Evolutionary conservation across 2,797 vertebrate species (phyloP), one percentile per base, ranked within the genome.

Genomic region (Notamacropus eugenii): DNA sequence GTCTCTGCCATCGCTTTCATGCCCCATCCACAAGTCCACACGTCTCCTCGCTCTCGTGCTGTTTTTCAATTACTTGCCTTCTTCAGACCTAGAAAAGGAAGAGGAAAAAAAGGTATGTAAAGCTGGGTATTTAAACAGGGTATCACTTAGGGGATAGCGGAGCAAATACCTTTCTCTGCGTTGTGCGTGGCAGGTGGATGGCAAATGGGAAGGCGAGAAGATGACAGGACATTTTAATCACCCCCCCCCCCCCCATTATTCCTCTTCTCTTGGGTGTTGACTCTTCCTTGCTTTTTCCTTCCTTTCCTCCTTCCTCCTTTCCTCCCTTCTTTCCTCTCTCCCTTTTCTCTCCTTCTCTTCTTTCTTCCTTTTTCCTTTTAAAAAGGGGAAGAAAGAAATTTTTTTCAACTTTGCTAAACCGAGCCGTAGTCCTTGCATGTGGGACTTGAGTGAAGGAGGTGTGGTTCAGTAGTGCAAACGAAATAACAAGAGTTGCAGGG

Each of bases 1-100:
- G 98, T 97, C 91, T 92, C 97, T 97, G 55, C 97, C 94, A 34
- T 59, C 0, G 28, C 95, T 98, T 98, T 97, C 46, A 93, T 95
- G 96, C 93, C 92, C 92, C 59, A 87, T 97, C 94, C 93, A 57
- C 55, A n/a, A 46, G 55, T 91, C 96, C 97, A 90, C 57, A 90
- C 13, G 3, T 13, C n/a, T 74, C 29, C 94, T 22, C 0, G 0
- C 29, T 62, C 14, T 57, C 54, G 46, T 50, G 52, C 55, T 22
- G 55, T 19, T 57, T 54, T 28, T 19, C 40, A 93, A 91, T 82
- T 58, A 22, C 87, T 19, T 1, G 87, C n/a, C 91, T n/a, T 4
- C 34, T 22, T 14, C 57, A 10, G 56, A 28, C 22, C 11, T 1
- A 1, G 0, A 13, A n/a, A 50, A 16, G 29, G 14, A 16, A 50